These are phyloP conservation scores for Oreochromis mossambicus DNA, from an alignment of 2,797 vertebrate genomes.

Conservation along the genomic window DNA sequence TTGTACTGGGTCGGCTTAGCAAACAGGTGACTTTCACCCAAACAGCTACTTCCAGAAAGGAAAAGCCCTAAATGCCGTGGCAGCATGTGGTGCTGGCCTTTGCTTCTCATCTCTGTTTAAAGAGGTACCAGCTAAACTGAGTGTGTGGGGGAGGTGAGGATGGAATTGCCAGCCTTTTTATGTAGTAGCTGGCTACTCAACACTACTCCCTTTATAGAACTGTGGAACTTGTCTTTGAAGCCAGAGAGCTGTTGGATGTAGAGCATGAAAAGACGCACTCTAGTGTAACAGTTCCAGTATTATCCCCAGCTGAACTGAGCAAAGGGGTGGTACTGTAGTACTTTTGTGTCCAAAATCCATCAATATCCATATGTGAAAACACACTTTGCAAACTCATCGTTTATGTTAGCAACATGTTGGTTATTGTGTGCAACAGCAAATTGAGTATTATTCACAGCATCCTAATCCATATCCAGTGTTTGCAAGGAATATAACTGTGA, in stretches of 20 bases:
- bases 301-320: background rate
- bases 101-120: slow-evolving; percentile 29
- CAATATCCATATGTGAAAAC: background rate
- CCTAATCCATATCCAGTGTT: background rate
- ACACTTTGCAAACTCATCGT: background rate
- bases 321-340: background rate
- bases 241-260: slow-evolving; percentile 8
- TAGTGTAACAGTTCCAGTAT: background rate
- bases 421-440: background rate
- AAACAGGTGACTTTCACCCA: slow-evolving; percentile 16
- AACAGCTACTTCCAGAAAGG: slow-evolving; percentile 40
- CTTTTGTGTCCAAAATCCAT: background rate
- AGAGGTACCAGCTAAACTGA: slow-evolving; percentile 19
- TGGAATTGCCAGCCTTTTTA: slow-evolving; percentile 10
- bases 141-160: background rate
- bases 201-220: slow-evolving; percentile 21
- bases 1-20: slow-evolving; percentile 13
- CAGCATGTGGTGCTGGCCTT: slow-evolving; percentile 3
- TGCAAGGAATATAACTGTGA: background rate
- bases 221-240: background rate
- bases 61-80: slow-evolving; percentile 11
- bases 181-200: slow-evolving; percentile 14
- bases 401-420: background rate
- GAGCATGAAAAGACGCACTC: background rate
- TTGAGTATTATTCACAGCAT: background rate